Base-by-base conservation (phyloP, 1,140 invertebrate species). In the Antheraea pernyi region DNA sequence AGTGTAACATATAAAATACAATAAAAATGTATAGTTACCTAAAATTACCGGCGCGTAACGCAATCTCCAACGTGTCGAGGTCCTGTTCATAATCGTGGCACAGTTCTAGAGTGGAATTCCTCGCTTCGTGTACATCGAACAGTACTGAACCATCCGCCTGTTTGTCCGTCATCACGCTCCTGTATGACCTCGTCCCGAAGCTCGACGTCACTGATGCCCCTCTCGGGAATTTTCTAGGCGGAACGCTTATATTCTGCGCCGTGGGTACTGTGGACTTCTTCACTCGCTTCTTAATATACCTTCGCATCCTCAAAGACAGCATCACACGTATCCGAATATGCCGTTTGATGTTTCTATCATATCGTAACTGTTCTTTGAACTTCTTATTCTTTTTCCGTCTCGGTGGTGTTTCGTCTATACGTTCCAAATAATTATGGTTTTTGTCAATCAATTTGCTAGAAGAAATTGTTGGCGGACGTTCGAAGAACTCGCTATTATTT, bases 311-410 rank as follows among this genome's bases (percentile, higher is more conserved):
- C 64, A 93, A 72, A 7, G 91, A 93, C 61, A 93, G 73, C 92
- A 93, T 93, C 42, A 93, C 91, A 10, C 92, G 70, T 61, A 93
- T 93, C 46, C 90, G 70, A 59, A 93, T 88, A 71, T 93, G 92
- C 39, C 91, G 76, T 67, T 93, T 93, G 19, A 93, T 93, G 68
- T 93, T 89, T 66, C 88, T 84, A 68, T 93, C 92, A 70, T 91
- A 93, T 18, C 91, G 78, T 46, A 92, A 58, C 61, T 92, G 89
- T 62, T 93, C 92, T 68, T 90, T 93, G 3, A 80, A 48, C 42
- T 83, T 82, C 68, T 83, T 91, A 13, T 84, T 83, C 59, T 82
- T 71, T 72, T 82, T 88, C 74, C 79, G 86, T 62, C 75, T 71
- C 18, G 69, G 73, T 0, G 88, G 88, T 16, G 86, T 73, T 68